Base-by-base conservation (phyloP, 2,113 vertebrate species). In the Pagrus major region DNA sequence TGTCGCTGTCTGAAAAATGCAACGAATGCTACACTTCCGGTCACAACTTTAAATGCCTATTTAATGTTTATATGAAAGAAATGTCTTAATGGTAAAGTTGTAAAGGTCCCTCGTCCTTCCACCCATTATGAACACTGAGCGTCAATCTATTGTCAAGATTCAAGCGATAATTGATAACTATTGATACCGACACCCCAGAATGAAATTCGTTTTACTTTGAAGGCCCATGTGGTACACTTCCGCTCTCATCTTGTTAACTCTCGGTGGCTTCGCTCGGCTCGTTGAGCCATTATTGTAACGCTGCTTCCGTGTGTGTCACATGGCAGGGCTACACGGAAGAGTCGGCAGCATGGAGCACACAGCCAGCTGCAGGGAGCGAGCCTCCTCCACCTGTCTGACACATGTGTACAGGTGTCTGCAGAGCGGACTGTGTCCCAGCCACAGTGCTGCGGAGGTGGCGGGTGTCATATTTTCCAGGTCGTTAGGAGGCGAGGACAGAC, bases 331-430 rank as follows among this genome's bases (percentile, higher is more conserved):
- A 44, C 31, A 0, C 69, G 81, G 76, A 83, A 74, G 63, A n/a
- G 49, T 18, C 7, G 0, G 44, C 14, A 25, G 14, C n/a, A 77
- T 85, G 71, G 71, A 79, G 31, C 39, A 0, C 5, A 0, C 3
- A 1, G 60, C 6, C 12, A 16, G 18, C 31, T 27, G 60, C 54
- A 15, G 21, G 3, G 5, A 14, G 2, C 12, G 1, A 0, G 25
- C 6, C 20, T 6, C 0, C 2, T 78, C 21, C 64, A 90, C 25
- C 5, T n/a, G 74, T 27, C 84, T 97, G 55, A 91, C 92, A 7
- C 88, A 91, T 1, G 77, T 93, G 35, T 95, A 96, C 63, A 89
- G 78, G 51, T 92, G 95, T 0, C 35, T 97, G 0, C 71, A 94
- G 58, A 39, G 21, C 9, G 95, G 94, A 58, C 60, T 71, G 9